These are phyloP conservation scores for Drosophila leontia DNA, from an alignment of 1,140 invertebrate genomes.

Conservation along the genomic window DNA sequence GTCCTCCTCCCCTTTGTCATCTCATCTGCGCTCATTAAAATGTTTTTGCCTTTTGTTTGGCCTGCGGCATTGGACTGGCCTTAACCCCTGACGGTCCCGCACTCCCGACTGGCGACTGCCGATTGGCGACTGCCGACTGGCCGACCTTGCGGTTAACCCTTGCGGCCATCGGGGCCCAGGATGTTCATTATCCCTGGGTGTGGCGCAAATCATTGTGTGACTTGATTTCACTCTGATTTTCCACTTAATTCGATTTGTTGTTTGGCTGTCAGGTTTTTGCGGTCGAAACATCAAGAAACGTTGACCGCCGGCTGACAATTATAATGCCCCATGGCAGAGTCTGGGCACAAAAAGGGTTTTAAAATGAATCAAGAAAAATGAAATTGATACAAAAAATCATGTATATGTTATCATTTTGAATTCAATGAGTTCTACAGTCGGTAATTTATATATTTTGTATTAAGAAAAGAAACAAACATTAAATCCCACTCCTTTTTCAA, in stretches of 20 bases:
- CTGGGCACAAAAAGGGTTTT: not conserved
- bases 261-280: constrained; percentile 33
- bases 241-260: constrained; percentile 48
- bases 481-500: not conserved
- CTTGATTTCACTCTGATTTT: constrained; percentile 47
- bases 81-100: constrained; percentile 19
- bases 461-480: not conserved
- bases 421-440: no score
- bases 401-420: no score
- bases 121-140: not conserved
- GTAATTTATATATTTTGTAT: no score
- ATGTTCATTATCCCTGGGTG: constrained; percentile 58
- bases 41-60: constrained; percentile 54
- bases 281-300: constrained; percentile 40
- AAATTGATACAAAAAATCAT: not conserved
- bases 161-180: constrained; percentile 23
- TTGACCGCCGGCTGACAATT: constrained; percentile 16
- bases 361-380: constrained; percentile 6
- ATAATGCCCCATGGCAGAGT: constrained; percentile 9
- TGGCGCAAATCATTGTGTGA: constrained; percentile 34
- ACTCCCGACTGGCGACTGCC: not conserved
- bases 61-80: constrained; percentile 45
- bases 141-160: constrained; percentile 45
- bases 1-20: constrained; percentile 26
- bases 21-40: constrained; percentile 58